A percentile compares a stretch with the other conserved stretches of the same genome.
Conservation (phyloP, 2,113 vertebrate genomes). For the Columba janthina region DNA sequence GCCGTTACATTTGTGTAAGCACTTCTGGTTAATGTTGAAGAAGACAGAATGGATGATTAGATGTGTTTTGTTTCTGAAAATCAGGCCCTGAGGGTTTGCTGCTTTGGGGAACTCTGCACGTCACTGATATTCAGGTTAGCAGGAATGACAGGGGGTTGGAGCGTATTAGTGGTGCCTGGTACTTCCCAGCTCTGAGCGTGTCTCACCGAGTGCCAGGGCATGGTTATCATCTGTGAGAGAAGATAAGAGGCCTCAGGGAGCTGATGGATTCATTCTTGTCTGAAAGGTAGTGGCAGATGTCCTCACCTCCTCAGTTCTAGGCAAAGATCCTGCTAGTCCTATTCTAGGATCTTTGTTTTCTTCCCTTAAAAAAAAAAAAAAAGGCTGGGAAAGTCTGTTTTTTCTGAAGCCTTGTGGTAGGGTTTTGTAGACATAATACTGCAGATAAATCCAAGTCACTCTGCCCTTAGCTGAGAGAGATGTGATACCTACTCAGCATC, state of each 20-base stretch:
- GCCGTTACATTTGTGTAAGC: not conserved
- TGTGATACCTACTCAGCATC: conserved; percentile 25
- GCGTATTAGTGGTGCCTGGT: not conserved
- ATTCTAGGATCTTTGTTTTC: conserved; percentile 6
- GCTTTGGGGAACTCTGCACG: not conserved
- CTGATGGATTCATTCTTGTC: not conserved
- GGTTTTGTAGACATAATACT: not conserved
- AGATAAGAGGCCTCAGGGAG: not conserved
- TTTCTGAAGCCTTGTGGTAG: not conserved
- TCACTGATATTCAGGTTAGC: not conserved
- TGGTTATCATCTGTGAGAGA: not conserved
- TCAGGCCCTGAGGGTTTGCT: not conserved
- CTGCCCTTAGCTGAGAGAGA: not conserved
- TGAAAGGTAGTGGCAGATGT: not conserved
- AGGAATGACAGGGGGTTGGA: not conserved
- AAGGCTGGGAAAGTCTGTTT: not conserved
- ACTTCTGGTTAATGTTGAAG: not conserved
- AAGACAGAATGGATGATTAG: not conserved
- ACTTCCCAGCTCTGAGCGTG: not conserved
- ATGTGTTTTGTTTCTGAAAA: not conserved
- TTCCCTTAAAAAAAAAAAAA: not conserved
- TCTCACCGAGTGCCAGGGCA: not conserved
- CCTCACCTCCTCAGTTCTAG: not conserved
- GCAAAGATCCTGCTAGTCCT: not conserved
- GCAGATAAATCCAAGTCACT: conserved; percentile 10